phyloP scores from a whole-genome alignment of 1,140 invertebrate species.

The Melipona quadrifasciata region DNA sequence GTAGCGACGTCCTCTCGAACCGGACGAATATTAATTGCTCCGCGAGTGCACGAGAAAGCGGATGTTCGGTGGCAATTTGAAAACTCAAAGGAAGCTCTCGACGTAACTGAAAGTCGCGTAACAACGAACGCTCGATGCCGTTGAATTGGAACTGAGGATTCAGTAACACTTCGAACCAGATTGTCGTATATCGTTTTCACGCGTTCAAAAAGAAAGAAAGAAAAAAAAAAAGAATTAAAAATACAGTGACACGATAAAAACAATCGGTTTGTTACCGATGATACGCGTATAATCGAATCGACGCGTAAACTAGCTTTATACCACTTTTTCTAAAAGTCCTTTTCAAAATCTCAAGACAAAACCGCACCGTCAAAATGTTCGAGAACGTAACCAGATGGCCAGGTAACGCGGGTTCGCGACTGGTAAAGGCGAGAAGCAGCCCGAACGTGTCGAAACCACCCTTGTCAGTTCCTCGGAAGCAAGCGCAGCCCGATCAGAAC shows the following conservation, averaged over 20 bases:
- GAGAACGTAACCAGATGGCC: constrained; percentile 48
- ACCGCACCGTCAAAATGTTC: constrained; percentile 34
- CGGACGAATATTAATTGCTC: background rate
- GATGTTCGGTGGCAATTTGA: background rate
- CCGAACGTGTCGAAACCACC: constrained; percentile 73
- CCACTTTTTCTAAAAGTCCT: background rate
- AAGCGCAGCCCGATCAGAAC: background rate
- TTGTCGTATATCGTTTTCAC: background rate
- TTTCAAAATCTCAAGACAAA: background rate
- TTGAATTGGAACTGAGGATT: background rate
- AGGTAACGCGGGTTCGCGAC: constrained; percentile 38
- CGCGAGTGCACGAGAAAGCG: background rate
- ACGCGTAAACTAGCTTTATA: background rate
- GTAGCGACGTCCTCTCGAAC: background rate
- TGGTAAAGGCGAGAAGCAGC: constrained; percentile 75
- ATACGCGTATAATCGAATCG: background rate
- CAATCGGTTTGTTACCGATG: background rate
- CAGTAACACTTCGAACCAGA: background rate
- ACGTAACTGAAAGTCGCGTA: background rate
- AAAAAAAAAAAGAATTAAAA: background rate
- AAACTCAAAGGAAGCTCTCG: background rate
- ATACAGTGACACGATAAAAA: background rate
- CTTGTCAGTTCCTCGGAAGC: constrained; percentile 30
- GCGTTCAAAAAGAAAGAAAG: no score
- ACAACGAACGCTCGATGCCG: background rate